These are phyloP conservation scores for Deilephila elpenor DNA, from an alignment of 2,888 invertebrate genomes.

Conservation along the genomic window DNA sequence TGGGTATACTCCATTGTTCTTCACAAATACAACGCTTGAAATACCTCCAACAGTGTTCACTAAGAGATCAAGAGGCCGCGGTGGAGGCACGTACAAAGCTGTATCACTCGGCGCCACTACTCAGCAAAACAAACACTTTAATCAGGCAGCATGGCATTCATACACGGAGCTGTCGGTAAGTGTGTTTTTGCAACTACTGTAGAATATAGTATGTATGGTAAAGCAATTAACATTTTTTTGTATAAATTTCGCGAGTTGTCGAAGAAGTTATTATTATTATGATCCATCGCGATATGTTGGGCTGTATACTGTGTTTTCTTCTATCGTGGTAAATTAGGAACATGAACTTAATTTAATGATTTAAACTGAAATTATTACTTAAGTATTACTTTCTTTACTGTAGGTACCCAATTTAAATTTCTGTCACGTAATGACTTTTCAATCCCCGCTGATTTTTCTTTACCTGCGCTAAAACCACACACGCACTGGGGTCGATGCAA, in stretches of 20 bases:
- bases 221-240: slow-evolving; percentile 71
- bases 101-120: slow-evolving; percentile 65
- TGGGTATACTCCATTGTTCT: slow-evolving; percentile 36
- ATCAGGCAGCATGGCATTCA: slow-evolving; percentile 69
- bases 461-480: too few relatives aligned
- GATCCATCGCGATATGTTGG: too few relatives aligned
- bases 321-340: too few relatives aligned
- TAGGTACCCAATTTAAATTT: too few relatives aligned
- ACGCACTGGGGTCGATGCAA: too few relatives aligned
- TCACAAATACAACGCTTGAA: slow-evolving; percentile 49
- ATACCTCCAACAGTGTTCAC: slow-evolving; percentile 51
- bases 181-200: slow-evolving; percentile 66
- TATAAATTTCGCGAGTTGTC: not conserved
- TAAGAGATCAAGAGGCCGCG: slow-evolving; percentile 74
- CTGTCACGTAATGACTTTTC: too few relatives aligned
- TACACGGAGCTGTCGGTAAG: slow-evolving; percentile 57
- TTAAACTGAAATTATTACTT: too few relatives aligned
- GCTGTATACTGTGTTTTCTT: too few relatives aligned
- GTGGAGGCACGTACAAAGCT: slow-evolving; percentile 65
- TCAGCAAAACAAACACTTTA: slow-evolving; percentile 73
- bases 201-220: slow-evolving; percentile 62
- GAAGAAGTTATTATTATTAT: too few relatives aligned
- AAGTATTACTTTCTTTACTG: too few relatives aligned
- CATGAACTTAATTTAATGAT: too few relatives aligned
- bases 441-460: too few relatives aligned